Evolutionary conservation across 2,888 invertebrate species (phyloP).

Genomic region (Melanostoma mellinum): DNA sequence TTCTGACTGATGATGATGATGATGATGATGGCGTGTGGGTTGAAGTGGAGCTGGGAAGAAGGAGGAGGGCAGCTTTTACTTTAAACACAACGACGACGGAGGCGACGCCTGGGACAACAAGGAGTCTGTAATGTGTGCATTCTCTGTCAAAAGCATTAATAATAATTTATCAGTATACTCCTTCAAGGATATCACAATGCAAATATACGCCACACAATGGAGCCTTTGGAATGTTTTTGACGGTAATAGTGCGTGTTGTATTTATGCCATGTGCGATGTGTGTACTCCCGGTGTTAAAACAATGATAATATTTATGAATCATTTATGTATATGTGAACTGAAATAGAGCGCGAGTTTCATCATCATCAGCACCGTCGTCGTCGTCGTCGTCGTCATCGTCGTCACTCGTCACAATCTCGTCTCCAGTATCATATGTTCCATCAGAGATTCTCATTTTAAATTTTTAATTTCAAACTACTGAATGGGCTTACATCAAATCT

Average conservation of each 20-base stretch:
- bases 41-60: no score
- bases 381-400: background rate
- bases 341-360: constrained; percentile 23
- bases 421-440: no score
- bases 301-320: constrained; percentile 50
- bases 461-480: no score
- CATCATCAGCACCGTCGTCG: background rate
- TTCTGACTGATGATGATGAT: constrained; percentile 52
- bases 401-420: no score
- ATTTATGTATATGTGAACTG: constrained; percentile 12
- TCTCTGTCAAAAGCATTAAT: constrained; percentile 70
- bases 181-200: constrained; percentile 63
- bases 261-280: background rate
- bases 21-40: constrained; percentile 2
- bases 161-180: constrained; percentile 66
- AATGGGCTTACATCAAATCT: no score
- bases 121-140: constrained; percentile 47
- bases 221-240: constrained; percentile 8
- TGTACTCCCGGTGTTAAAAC: constrained; percentile 35
- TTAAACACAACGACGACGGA: background rate
- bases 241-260: constrained; percentile 15
- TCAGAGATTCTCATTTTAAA: no score
- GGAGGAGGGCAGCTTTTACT: background rate
- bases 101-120: background rate
- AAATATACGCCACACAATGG: constrained; percentile 39